Percentiles rank a stretch among this genome's conserved stretches.
Conservation (phyloP, 2,888 invertebrate genomes). For the Parelbella ahira region DNA sequence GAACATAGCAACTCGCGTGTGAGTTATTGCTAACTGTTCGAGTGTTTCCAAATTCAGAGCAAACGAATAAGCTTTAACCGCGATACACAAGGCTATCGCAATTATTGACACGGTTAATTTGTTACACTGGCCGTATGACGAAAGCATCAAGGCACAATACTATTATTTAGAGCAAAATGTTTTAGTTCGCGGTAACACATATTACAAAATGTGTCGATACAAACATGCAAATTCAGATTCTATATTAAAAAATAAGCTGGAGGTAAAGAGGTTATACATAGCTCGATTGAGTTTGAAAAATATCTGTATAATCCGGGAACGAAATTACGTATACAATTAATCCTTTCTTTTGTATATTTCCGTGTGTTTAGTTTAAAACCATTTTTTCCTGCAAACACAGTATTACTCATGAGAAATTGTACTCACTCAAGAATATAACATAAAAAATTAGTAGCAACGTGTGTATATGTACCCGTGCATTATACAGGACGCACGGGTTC, state of each 20-base stretch:
- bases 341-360: too few species aligned
- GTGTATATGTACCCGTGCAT: too few species aligned
- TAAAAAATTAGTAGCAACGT: neutral
- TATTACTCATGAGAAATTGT: neutral
- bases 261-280: too few species aligned
- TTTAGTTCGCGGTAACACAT: too few species aligned
- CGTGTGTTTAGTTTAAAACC: constrained; percentile 7
- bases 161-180: constrained; percentile 12
- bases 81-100: constrained; percentile 21
- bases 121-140: constrained; percentile 7
- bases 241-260: too few species aligned
- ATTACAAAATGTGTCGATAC: too few species aligned
- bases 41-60: constrained; percentile 38
- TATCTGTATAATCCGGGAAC: too few species aligned
- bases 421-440: too few species aligned
- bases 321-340: too few species aligned
- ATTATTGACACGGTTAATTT: constrained; percentile 25
- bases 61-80: constrained; percentile 26
- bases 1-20: constrained; percentile 27
- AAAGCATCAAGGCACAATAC: constrained; percentile 5
- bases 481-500: constrained; percentile 12
- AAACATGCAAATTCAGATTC: too few species aligned
- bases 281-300: too few species aligned
- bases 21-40: constrained; percentile 41
- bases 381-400: neutral